Percentiles rank a stretch among this genome's conserved stretches.
Evolutionary conservation across 2,797 vertebrate species (phyloP).

Genomic region (Sylvilagus floridanus): DNA sequence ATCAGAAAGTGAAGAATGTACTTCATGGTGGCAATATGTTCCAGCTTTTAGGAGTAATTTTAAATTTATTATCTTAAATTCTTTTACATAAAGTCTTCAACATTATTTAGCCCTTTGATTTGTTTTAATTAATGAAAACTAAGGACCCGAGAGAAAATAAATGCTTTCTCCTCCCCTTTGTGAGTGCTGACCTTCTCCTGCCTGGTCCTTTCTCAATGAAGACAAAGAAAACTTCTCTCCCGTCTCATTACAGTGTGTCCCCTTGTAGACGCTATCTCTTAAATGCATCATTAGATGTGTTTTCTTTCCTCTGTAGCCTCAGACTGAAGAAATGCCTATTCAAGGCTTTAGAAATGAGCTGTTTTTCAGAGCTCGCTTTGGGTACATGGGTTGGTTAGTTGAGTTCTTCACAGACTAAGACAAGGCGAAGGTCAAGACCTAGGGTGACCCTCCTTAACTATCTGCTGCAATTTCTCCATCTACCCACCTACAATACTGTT

Average conservation of each 20-base stretch:
- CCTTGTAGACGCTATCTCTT: slow-evolving; percentile 59
- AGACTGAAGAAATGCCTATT: slow-evolving; percentile 70
- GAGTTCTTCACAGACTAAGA: slow-evolving; percentile 67
- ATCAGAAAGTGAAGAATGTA: slow-evolving; percentile 19
- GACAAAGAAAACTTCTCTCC: slow-evolving; percentile 76
- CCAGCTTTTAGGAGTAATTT: slow-evolving; percentile 6
- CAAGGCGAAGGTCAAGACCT: slow-evolving; percentile 64
- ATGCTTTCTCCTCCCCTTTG: slow-evolving; percentile 59
- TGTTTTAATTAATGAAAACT: slow-evolving; percentile 60
- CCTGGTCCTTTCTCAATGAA: slow-evolving; percentile 57
- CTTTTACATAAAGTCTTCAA: slow-evolving; percentile 56
- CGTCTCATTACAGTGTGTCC: slow-evolving; percentile 67
- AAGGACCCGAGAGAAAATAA: slow-evolving; percentile 47
- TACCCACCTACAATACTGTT: background rate
- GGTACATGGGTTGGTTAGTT: slow-evolving; percentile 42
- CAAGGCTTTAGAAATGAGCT: slow-evolving; percentile 70
- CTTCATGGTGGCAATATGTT: background rate
- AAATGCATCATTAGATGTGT: slow-evolving; percentile 72
- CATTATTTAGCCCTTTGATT: slow-evolving; percentile 36
- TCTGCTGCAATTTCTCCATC: background rate
- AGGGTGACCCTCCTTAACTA: background rate
- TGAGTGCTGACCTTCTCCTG: slow-evolving; percentile 60
- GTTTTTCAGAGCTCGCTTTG: slow-evolving; percentile 62
- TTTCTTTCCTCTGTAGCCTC: slow-evolving; percentile 70
- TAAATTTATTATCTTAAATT: slow-evolving; percentile 48